A percentile compares a stretch with the other conserved stretches of the same genome.
Conservation (phyloP, 2,113 vertebrate genomes). For the Chiloscyllium plagiosum region DNA sequence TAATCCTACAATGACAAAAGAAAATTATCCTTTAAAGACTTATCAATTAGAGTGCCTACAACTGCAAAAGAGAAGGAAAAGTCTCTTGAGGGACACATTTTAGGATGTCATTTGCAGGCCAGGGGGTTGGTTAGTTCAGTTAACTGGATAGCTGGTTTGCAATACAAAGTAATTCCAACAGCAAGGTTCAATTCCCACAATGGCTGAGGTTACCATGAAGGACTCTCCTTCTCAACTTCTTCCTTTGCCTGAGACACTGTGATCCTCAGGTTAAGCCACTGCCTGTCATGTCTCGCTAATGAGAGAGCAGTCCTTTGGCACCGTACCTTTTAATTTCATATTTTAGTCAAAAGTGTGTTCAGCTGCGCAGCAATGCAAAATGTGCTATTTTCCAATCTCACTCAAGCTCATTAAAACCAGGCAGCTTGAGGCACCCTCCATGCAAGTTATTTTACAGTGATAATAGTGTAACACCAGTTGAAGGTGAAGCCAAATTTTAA, state of each 20-base stretch:
- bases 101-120: background rate
- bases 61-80: background rate
- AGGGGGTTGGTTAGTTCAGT: background rate
- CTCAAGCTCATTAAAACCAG: background rate
- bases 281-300: too few relatives aligned
- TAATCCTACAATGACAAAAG: conserved; percentile 12
- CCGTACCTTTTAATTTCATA: too few relatives aligned
- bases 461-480: background rate
- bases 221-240: too few relatives aligned
- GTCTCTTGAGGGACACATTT: background rate
- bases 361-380: background rate
- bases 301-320: too few relatives aligned
- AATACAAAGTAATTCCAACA: too few relatives aligned
- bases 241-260: too few relatives aligned
- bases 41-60: background rate
- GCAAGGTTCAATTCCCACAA: too few relatives aligned
- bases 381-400: background rate
- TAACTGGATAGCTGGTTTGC: too few relatives aligned
- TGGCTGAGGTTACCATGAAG: too few relatives aligned
- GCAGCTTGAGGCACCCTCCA: background rate
- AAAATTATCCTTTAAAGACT: background rate
- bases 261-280: too few relatives aligned
- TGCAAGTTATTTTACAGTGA: background rate
- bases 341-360: background rate
- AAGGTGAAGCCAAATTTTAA: background rate